Base-by-base conservation (phyloP, 2,888 invertebrate genomes). In the Sthenelais limicola region DNA sequence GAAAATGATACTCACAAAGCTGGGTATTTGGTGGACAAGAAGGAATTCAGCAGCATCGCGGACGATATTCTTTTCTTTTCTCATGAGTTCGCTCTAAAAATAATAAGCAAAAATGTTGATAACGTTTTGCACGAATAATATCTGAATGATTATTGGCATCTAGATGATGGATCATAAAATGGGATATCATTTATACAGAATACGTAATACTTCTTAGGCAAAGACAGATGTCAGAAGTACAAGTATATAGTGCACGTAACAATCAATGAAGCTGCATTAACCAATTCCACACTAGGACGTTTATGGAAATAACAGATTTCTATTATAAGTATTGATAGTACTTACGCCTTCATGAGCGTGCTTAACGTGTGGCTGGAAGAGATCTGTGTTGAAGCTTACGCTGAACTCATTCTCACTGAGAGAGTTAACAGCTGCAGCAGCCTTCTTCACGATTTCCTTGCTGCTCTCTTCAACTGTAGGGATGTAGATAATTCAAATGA, bases 311-410 rank as follows among this genome's bases (percentile, higher is more conserved):
- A 43, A 15, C 9, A 15, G 18, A 43, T 9, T 43, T 18, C 43
- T 15, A 15, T 9, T 43, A 43, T 43, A 9, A 21, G 12, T 51
- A 12, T 7, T 51, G 9, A 49, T 26, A 51, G 28, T 1, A 58
- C 76, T 78, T 77, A 88, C 88, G 84, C 92, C 91, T 26, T 92
- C 90, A 80, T 93, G 92, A 24, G 92, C 91, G 89, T 98, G 97
- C 73, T 91, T 91, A 74, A 99, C 97, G 70, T 96, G 96, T 0
- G 95, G 94, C 12, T 98, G 98, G 89, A 94, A 98, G 76, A 98
- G 96, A 89, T 99, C 99, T 0, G 98, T 97, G 90, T 99, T 99
- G 89, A 99, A 99, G 76, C 97, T 92, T 78, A 99, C 94, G 87
- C 96, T 97, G 88, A 98, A 98, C 88, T 97, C 97, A 76, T 95